Evolutionary conservation across 1,140 invertebrate genomes (phyloP), one percentile per base, ranked within the genome.

Genomic region (Ips typographus): DNA sequence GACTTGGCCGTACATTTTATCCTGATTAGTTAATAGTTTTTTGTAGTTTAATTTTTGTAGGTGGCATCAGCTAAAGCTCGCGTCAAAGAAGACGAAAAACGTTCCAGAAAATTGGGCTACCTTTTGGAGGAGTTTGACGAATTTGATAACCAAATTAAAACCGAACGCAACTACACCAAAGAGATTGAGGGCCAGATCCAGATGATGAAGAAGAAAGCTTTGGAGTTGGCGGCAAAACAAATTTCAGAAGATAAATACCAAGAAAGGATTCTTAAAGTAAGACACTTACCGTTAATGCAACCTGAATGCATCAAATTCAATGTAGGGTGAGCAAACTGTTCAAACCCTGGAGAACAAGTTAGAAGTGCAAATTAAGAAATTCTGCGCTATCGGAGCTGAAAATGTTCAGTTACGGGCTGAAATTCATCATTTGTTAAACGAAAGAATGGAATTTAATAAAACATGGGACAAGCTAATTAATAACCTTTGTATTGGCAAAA

Each of bases 351-450:
- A 91, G 75, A 89, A 91, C 78, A 86, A 89, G 0, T 77, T 91
- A 6, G 88, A 91, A 72, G 87, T 89, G 6, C 87, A 87, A 1
- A 90, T 88, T 67, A 90, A 88, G 73, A 88, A 88, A 72, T 93
- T 91, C 77, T 91, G 92, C 77, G 79, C 84, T 4, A 87, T 91
- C 3, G 84, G 93, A 37, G 84, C 89, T 5, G 86, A 90, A 42
- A 95, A 94, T 78, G 82, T 85, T 38, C 86, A 85, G 70, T 81
- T 94, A 73, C 82, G 93, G 49, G 83, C 90, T 3, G 88, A 92
- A 71, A 94, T 95, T 41, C 89, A 94, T 71, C 86, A 89, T 72
- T 81, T 94, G 53, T 77, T 94, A 1, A 88, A 89, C 56, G 92
- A 94, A 78, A 84, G 87, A 84, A 86, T 57, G 6, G 65, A 70